phyloP scores from a whole-genome alignment of 2,888 invertebrate genomes.

The Unio delphinus region DNA sequence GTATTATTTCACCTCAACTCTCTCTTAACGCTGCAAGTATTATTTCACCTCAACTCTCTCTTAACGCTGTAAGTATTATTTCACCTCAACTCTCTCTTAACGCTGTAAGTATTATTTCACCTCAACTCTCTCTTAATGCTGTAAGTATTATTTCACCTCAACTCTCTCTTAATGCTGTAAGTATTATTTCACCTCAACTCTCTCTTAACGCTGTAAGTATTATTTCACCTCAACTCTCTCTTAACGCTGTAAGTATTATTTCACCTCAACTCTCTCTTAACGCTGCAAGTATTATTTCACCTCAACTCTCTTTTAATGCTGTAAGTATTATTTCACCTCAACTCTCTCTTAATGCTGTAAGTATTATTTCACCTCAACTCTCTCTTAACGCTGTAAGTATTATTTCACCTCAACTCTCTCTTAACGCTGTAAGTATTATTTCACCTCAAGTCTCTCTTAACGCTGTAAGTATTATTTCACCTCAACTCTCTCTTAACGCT shows the following conservation, averaged over 20 bases:
- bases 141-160: conserved; percentile 40
- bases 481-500: conserved; percentile 54
- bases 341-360: conserved; percentile 41
- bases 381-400: conserved; percentile 39
- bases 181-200: conserved; percentile 47
- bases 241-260: conserved; percentile 20
- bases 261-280: conserved; percentile 58
- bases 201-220: conserved; percentile 39
- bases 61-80: conserved; percentile 21
- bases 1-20: conserved; percentile 47
- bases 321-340: conserved; percentile 40
- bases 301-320: conserved; percentile 54
- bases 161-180: conserved; percentile 41
- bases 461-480: conserved; percentile 21
- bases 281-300: conserved; percentile 21
- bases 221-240: conserved; percentile 52
- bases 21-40: conserved; percentile 39
- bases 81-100: conserved; percentile 58
- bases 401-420: conserved; percentile 52
- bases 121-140: conserved; percentile 54
- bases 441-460: conserved; percentile 58
- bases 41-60: conserved; percentile 52
- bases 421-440: conserved; percentile 21
- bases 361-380: conserved; percentile 47
- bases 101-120: conserved; percentile 21